These are phyloP conservation scores for Leptonema lineaticorne DNA, from an alignment of 1,140 invertebrate genomes.

Conservation along the genomic window DNA sequence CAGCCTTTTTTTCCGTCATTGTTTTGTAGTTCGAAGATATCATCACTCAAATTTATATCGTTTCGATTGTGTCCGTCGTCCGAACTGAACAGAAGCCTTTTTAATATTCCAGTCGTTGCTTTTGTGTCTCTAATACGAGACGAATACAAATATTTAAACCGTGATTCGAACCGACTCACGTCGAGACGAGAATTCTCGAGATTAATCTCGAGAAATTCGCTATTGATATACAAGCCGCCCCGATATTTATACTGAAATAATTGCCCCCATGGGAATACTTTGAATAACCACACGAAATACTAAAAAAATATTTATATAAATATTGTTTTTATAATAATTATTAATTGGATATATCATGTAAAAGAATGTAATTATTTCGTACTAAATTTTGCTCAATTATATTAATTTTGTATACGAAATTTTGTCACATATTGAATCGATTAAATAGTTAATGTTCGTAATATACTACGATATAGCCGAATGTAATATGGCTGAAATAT, in stretches of 20 bases:
- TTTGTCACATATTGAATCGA: too few relatives aligned
- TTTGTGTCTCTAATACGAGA: background rate
- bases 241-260: background rate
- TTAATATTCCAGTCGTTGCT: background rate
- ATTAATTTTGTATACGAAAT: too few relatives aligned
- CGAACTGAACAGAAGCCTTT: background rate
- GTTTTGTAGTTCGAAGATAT: too few relatives aligned
- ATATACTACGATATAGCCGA: too few relatives aligned
- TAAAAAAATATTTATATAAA: too few relatives aligned
- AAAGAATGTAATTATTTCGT: too few relatives aligned
- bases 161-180: background rate
- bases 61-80: background rate
- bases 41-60: slow-evolving; percentile 2
- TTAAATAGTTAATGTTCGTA: too few relatives aligned
- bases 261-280: background rate
- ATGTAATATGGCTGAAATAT: too few relatives aligned
- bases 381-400: too few relatives aligned
- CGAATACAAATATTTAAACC: background rate
- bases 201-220: background rate
- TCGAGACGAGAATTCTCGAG: background rate
- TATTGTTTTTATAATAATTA: too few relatives aligned
- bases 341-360: too few relatives aligned
- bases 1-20: too few relatives aligned
- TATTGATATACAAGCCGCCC: background rate
- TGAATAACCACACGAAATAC: background rate